These are phyloP conservation scores for Tychaedon coryphoeus DNA, from an alignment of 2,113 vertebrate genomes.

Conservation along the genomic window DNA sequence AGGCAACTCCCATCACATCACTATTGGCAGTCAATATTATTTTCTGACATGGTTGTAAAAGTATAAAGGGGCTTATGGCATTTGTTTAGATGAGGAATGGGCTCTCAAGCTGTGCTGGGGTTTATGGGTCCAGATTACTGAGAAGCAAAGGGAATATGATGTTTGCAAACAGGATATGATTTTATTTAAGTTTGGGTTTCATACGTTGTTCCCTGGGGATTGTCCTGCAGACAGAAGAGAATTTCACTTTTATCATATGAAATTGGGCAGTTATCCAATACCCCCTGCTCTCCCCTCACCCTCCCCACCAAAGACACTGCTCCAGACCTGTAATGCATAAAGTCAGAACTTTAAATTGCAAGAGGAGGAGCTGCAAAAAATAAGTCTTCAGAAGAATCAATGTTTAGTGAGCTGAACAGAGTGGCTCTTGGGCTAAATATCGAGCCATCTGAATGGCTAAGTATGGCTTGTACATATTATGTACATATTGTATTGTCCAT, in stretches of 20 bases:
- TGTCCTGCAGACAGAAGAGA: constrained; percentile 80
- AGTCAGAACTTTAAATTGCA: constrained; percentile 58
- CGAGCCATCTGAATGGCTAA: background rate
- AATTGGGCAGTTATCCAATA: constrained; percentile 69
- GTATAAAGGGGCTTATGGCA: constrained; percentile 80
- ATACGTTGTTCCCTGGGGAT: constrained; percentile 70
- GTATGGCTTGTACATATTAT: background rate
- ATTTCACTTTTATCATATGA: constrained; percentile 80
- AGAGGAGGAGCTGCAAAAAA: constrained; percentile 41
- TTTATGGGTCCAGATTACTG: constrained; percentile 76
- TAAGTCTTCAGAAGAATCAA: constrained; percentile 13
- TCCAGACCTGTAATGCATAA: constrained; percentile 52
- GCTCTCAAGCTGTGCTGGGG: constrained; percentile 76
- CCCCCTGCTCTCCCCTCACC: background rate
- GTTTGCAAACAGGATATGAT: constrained; percentile 83
- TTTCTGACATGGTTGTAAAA: constrained; percentile 82
- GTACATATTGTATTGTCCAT: fast-evolving
- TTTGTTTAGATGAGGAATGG: constrained; percentile 84
- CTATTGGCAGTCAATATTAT: constrained; percentile 83
- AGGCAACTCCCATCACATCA: constrained; percentile 81
- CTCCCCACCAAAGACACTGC: constrained; percentile 32
- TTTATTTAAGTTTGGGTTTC: constrained; percentile 81
- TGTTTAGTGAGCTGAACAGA: background rate
- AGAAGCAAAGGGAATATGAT: constrained; percentile 79
- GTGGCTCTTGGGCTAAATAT: background rate